Evolutionary conservation across 2,797 vertebrate species (phyloP), one percentile per base, ranked within the genome.

Genomic region (Dallia pectoralis): DNA sequence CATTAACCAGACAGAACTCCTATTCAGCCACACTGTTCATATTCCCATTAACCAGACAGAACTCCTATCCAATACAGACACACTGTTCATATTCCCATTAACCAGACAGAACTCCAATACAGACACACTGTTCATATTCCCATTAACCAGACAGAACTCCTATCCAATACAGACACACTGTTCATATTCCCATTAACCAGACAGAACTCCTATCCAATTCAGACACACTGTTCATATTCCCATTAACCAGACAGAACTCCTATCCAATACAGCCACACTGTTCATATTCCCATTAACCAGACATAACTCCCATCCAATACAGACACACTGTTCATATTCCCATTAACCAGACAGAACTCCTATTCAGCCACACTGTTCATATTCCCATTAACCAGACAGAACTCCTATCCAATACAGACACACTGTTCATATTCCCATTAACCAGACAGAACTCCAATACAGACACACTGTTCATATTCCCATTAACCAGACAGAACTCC

Each of bases 61-160:
- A 44, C 40, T 14, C 40, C 1, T 9, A 2, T 44, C 14, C 9
- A 11, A 44, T 44, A 11, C 14, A n/a, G n/a, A n/a, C 63, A 72
- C 68, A 61, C 53, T 36, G 30, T 8, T 61, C 49, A 76, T 74
- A 67, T 75, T 64, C 47, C 75, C 71, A 80, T 64, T 63, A 77
- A 16, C 40, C 40, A 44, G 40, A 44, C 9, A 6, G 40, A 44
- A 44, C 40, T 14, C 40, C 1, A 12, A 2, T 44, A 11, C 9
- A 11, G 14, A 11, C 63, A 72, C 68, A 61, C 53, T 36, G 30
- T 8, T 61, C 49, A 76, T 74, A 67, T 75, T 64, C 47, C 75
- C 71, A 80, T 64, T 63, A 77, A 16, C 40, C 40, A 44, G 40
- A 44, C 9, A 6, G 40, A 44, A 44, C 40, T 14, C 40, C 1